These are phyloP conservation scores for Caranx ignobilis DNA, from an alignment of 2,113 vertebrate genomes.

Conservation along the genomic window DNA sequence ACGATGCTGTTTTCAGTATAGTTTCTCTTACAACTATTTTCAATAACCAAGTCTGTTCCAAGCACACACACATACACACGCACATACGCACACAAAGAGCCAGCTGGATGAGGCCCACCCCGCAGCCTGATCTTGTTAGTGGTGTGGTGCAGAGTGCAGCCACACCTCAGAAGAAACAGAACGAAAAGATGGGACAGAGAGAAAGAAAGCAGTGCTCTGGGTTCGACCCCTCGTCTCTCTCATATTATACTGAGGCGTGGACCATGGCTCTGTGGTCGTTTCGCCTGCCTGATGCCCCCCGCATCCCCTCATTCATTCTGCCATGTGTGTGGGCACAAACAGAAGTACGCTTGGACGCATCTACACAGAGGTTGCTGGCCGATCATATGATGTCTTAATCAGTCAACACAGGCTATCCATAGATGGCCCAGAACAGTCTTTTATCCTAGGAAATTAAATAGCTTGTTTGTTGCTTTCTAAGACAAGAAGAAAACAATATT, in stretches of 20 bases:
- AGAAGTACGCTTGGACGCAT: conserved; percentile 10
- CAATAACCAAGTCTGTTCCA: conserved; percentile 56
- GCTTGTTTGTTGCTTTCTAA: background rate
- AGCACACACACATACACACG: conserved; percentile 59
- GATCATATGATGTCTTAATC: conserved; percentile 31
- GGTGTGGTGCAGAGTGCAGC: conserved; percentile 67
- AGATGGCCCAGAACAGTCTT: background rate
- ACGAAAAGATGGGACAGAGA: conserved; percentile 60
- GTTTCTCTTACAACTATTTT: conserved; percentile 62
- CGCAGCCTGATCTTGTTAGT: conserved; percentile 83
- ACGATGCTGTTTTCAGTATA: conserved; percentile 53
- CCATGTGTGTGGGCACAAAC: conserved; percentile 38
- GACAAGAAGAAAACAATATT: background rate
- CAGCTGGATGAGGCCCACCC: conserved; percentile 76
- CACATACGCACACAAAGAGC: conserved; percentile 60
- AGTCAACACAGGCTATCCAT: background rate
- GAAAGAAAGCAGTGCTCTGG: conserved; percentile 36
- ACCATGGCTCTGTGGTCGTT: conserved; percentile 42
- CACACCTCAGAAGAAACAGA: conserved; percentile 76
- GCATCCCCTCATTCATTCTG: background rate
- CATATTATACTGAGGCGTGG: conserved; percentile 68
- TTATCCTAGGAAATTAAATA: background rate
- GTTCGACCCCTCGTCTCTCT: conserved; percentile 60
- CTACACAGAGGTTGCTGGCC: conserved; percentile 2
- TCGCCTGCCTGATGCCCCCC: conserved; percentile 38